phyloP scores from a whole-genome alignment of 1,140 invertebrate species.

The Daktulosphaira vitifoliae region DNA sequence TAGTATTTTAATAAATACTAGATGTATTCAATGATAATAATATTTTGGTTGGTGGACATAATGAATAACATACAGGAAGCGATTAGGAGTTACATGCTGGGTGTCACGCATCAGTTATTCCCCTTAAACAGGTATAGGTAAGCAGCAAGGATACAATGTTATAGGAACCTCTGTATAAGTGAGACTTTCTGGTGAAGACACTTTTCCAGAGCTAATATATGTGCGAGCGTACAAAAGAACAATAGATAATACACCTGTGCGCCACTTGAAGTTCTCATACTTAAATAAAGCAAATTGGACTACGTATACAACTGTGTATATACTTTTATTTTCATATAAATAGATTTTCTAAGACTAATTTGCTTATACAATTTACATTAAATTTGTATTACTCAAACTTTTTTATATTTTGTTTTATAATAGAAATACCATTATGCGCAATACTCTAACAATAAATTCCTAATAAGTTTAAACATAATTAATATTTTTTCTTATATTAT shows the following conservation, averaged over 20 bases:
- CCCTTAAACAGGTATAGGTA: conserved; percentile 1
- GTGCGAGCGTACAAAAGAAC: conserved; percentile 18
- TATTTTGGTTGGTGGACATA: neutral
- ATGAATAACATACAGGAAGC: conserved; percentile 31
- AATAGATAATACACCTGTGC: conserved; percentile 31
- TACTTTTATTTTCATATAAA: conserved; percentile 27
- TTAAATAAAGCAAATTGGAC: conserved; percentile 29
- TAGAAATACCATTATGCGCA: too few species aligned
- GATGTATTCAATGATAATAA: neutral
- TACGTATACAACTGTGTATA: conserved; percentile 11
- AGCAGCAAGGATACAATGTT: too few species aligned
- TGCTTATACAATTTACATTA: neutral
- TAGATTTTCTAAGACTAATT: conserved; percentile 15
- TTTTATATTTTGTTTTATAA: too few species aligned
- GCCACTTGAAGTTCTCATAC: conserved; percentile 22
- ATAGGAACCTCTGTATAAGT: conserved; percentile 1
- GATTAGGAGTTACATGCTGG: conserved; percentile 32
- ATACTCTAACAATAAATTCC: too few species aligned
- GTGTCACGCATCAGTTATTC: conserved; percentile 26
- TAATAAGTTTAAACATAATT: too few species aligned
- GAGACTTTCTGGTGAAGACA: conserved; percentile 30
- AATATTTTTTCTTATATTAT: too few species aligned
- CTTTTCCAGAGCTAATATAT: conserved; percentile 29
- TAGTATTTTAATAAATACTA: neutral
- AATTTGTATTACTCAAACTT: too few species aligned